A percentile compares a stretch with the other conserved stretches of the same genome.
phyloP scores from a whole-genome alignment of 2,888 invertebrate genomes.

The Amiota minor region DNA sequence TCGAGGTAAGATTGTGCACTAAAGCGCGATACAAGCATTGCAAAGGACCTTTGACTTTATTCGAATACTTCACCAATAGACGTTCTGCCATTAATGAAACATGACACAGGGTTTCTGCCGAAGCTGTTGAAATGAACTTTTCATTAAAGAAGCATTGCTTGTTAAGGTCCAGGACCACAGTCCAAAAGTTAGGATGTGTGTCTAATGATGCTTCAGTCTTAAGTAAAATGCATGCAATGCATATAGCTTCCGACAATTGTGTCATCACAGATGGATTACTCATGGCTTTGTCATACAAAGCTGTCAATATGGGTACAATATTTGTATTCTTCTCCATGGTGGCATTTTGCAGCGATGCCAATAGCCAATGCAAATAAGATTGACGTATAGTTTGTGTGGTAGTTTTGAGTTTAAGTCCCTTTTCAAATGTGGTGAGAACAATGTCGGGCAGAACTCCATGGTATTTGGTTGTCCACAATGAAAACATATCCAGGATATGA shows the following conservation, averaged over 20 bases:
- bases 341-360: conserved; percentile 78
- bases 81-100: conserved; percentile 84
- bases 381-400: conserved; percentile 85
- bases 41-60: conserved; percentile 79
- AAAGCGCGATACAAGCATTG: conserved; percentile 83
- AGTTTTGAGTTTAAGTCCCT: conserved; percentile 83
- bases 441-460: conserved; percentile 79
- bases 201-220: conserved; percentile 76
- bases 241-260: conserved; percentile 82
- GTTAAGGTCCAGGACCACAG: conserved; percentile 81
- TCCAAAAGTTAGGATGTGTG: conserved; percentile 78
- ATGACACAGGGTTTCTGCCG: conserved; percentile 82
- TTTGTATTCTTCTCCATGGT: conserved; percentile 72
- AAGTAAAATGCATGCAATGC: conserved; percentile 80
- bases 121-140: conserved; percentile 82
- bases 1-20: conserved; percentile 80
- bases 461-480: conserved; percentile 84
- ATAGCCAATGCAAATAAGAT: conserved; percentile 85
- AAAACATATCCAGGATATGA: conserved; percentile 85
- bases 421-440: conserved; percentile 81
- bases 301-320: conserved; percentile 79
- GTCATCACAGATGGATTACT: conserved; percentile 83
- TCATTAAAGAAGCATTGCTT: conserved; percentile 88
- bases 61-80: conserved; percentile 81
- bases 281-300: conserved; percentile 83